Base-by-base conservation (phyloP, 2,113 vertebrate species). In the Mola mola region DNA sequence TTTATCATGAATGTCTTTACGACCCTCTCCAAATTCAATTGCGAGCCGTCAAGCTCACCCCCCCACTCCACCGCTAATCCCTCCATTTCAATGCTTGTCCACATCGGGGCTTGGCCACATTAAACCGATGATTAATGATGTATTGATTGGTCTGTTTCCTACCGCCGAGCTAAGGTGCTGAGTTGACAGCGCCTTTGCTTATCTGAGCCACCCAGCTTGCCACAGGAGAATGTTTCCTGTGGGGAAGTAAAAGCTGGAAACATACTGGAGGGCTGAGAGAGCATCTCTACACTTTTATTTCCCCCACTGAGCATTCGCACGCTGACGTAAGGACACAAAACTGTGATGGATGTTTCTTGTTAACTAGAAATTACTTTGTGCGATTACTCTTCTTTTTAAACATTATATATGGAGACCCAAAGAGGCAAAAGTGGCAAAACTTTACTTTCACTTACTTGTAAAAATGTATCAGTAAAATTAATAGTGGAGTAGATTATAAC, bases 51-150 rank as follows among this genome's bases (percentile, higher is more conserved):
- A 33, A 56, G 66, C 66, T 76, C 47, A 34, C 83, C 66, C 26
- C 68, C 63, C 72, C 62, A 56, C 70, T 13, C 43, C 22, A 3
- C 74, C 72, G 40, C 81, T 91, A 89, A 91, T 90, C 89, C 87
- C 60, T 69, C 77, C 72, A 81, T 88, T 89, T 75, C 80, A 79
- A 91, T 91, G 83, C 91, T 66, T 58, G 83, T 82, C 85, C 81
- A 86, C 83, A 77, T 81, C 42, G 38, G 78, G 33, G 64, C 82
- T 66, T 16, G 72, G 78, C 85, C 81, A 82, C 85, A 81, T 87
- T 89, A 89, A 89, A 88, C 59, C 72, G 8, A 66, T 91, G 90
- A 91, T 89, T 90, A 89, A 91, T 86, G 85, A 89, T 75, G 74
- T 89, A 92, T 91, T 79, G 90, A 92, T 90, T 83, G 76, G 80